These are phyloP conservation scores for Melipona quadrifasciata DNA, from an alignment of 1,140 invertebrate species.

Conservation along the genomic window DNA sequence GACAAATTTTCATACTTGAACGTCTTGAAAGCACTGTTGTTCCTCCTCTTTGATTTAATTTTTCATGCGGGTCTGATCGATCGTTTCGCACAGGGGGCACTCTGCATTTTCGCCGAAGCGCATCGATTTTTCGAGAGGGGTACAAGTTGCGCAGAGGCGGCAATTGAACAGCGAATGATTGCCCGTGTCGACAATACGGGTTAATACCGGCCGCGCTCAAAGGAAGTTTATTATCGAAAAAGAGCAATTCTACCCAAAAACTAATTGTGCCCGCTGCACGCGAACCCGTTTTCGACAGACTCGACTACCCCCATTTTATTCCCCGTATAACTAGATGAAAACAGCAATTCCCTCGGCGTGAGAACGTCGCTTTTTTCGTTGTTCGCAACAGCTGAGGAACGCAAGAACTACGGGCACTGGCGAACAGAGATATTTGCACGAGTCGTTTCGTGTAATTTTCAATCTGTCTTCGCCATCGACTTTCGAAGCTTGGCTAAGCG, in stretches of 20 bases:
- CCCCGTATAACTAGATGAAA: not conserved
- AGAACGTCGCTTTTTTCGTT: not conserved
- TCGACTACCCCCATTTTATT: not conserved
- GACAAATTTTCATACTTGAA: no score
- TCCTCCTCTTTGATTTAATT: no score
- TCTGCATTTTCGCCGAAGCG: not conserved
- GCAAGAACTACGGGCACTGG: not conserved
- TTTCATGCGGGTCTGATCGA: no score
- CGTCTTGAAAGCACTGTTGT: not conserved
- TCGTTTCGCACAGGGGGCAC: no score
- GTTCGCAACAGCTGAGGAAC: not conserved
- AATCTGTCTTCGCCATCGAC: not conserved
- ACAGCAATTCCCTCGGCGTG: not conserved
- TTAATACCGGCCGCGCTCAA: not conserved
- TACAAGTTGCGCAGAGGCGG: not conserved
- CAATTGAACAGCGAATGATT: not conserved
- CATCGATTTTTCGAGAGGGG: not conserved
- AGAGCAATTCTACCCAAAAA: not conserved
- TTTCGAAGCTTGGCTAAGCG: not conserved
- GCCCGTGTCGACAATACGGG: not conserved
- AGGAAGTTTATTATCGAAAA: not conserved
- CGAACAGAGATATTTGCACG: not conserved
- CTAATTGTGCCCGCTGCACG: not conserved
- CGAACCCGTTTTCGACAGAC: not conserved
- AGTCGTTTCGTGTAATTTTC: not conserved